Evolutionary conservation across 2,113 vertebrate genomes (phyloP).

Genomic region (Colaptes auratus): DNA sequence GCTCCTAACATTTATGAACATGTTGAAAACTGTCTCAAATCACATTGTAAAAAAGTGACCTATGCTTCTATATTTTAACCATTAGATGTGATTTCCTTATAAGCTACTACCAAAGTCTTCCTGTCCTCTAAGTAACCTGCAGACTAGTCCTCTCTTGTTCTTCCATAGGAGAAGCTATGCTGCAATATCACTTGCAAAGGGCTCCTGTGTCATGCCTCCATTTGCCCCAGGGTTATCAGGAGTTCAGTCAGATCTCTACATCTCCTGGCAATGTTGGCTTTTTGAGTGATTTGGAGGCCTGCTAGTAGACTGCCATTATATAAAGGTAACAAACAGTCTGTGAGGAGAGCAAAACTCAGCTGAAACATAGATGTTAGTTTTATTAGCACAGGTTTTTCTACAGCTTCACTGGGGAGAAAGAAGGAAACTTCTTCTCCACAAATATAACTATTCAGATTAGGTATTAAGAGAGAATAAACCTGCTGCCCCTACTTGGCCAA

Average conservation of each 20-base stretch:
- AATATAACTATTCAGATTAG: not conserved
- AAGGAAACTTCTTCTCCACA: not conserved
- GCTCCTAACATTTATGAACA: not conserved
- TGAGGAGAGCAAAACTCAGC: not conserved
- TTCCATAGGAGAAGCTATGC: not conserved
- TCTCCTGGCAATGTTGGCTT: not conserved
- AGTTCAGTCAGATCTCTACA: not conserved
- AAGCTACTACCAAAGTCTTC: not conserved
- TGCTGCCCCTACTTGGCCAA: not conserved
- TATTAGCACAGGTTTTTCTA: not conserved
- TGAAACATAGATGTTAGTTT: not conserved
- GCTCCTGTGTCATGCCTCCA: not conserved
- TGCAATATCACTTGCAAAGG: not conserved
- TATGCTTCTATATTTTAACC: not conserved
- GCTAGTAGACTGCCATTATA: not conserved
- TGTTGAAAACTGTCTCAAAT: not conserved
- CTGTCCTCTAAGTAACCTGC: not conserved
- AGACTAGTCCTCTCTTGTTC: not conserved
- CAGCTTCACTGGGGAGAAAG: not conserved
- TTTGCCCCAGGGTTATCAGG: not conserved
- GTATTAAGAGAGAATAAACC: not conserved
- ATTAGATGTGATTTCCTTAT: not conserved
- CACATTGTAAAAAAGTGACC: not conserved
- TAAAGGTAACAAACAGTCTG: not conserved
- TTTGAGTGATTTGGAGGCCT: not conserved